Percentiles rank a stretch among this genome's conserved stretches.
These are phyloP conservation scores for Pseudopipra pipra DNA, from an alignment of 2,113 vertebrate genomes.

Conservation along the genomic window DNA sequence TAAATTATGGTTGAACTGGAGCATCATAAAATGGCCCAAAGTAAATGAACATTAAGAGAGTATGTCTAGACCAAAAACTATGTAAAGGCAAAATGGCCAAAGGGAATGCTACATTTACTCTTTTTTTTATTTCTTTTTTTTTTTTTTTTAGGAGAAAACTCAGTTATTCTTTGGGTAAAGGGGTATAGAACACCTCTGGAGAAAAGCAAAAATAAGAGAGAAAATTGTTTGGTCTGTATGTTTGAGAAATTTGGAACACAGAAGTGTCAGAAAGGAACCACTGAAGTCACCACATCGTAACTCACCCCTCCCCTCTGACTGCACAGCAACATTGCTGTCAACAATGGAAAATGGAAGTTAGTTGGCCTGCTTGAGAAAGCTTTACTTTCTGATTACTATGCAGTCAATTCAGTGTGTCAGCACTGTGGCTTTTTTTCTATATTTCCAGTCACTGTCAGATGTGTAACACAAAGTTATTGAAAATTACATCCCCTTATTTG, in stretches of 20 bases:
- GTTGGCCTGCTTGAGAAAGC: not conserved
- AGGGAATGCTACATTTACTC: not conserved
- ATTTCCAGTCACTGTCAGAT: not conserved
- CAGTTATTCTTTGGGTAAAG: not conserved
- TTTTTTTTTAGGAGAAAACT: not conserved
- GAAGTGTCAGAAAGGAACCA: not conserved
- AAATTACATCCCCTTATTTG: not conserved
- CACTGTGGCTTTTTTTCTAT: not conserved
- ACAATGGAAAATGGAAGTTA: not conserved
- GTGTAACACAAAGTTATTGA: not conserved
- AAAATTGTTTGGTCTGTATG: not conserved
- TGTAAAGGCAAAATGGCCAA: not conserved
- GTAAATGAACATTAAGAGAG: not conserved
- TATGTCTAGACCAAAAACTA: not conserved
- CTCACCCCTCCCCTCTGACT: not conserved
- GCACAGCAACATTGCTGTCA: fast-evolving
- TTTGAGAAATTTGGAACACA: not conserved
- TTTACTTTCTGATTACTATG: not conserved
- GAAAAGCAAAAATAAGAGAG: not conserved
- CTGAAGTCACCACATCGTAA: not conserved
- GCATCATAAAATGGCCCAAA: not conserved
- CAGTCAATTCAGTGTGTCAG: not conserved
- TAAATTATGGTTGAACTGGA: not conserved
- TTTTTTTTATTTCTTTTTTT: too few species aligned
- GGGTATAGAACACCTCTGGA: not conserved